phyloP scores from a whole-genome alignment of 2,113 vertebrate genomes.

The Ceratotherium simum region DNA sequence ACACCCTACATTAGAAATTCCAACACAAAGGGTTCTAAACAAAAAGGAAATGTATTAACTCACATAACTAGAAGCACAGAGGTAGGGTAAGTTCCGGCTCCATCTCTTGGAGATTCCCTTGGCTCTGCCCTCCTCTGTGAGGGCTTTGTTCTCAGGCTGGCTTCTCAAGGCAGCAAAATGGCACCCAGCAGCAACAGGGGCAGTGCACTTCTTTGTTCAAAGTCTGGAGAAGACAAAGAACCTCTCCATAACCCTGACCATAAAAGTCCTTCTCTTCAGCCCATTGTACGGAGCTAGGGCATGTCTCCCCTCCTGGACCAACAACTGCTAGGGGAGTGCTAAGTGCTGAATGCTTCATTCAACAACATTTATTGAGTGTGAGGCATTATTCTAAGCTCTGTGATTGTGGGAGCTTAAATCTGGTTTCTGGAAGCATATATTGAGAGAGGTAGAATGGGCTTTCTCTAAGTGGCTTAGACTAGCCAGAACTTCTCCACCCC shows the following conservation, averaged over 20 bases:
- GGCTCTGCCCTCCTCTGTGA: background rate
- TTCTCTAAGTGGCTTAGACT: background rate
- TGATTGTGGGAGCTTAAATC: background rate
- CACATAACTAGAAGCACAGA: background rate
- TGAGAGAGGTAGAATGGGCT: background rate
- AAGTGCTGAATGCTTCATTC: background rate
- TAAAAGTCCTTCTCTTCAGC: background rate
- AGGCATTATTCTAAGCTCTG: slow-evolving; percentile 17
- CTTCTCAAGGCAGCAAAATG: background rate
- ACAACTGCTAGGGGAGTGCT: background rate
- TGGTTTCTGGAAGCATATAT: background rate
- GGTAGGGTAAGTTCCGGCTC: background rate
- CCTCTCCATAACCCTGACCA: background rate
- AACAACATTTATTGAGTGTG: background rate
- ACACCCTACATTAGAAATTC: background rate
- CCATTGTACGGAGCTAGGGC: background rate
- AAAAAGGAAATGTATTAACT: background rate
- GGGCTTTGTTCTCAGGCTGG: background rate
- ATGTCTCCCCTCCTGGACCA: background rate
- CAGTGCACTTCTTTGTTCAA: background rate
- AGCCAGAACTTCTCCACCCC: background rate
- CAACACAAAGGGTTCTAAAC: background rate
- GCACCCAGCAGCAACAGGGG: background rate
- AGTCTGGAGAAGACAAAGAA: background rate
- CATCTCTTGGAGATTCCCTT: background rate